Percentiles rank a stretch among this genome's conserved stretches.
These are phyloP conservation scores for Oreochromis spilurus DNA, from an alignment of 2,113 vertebrate species.

Conservation along the genomic window DNA sequence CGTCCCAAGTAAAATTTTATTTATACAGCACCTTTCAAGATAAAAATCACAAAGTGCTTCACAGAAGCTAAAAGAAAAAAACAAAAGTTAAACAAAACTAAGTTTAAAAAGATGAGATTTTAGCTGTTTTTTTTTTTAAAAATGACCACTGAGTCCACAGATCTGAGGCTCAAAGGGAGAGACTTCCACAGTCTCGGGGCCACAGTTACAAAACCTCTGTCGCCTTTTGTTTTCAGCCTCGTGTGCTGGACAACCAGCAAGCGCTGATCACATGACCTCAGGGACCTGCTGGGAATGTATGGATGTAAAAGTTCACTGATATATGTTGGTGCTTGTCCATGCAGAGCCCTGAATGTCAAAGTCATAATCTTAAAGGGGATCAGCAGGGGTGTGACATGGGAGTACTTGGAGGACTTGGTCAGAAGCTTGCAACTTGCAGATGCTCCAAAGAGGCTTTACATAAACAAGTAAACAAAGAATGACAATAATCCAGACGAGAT, in stretches of 20 bases:
- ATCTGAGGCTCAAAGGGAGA: neutral
- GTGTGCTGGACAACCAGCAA: neutral
- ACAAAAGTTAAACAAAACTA: rapidly evolving
- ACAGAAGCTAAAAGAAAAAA: neutral
- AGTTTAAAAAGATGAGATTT: neutral
- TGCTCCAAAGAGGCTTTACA: too few relatives aligned
- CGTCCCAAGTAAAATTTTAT: neutral
- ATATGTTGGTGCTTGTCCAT: rapidly evolving
- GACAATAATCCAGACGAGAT: too few relatives aligned
- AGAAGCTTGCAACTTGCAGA: too few relatives aligned
- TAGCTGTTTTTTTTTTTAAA: neutral
- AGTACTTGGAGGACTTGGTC: too few relatives aligned
- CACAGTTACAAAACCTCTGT: neutral
- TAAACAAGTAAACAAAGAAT: too few relatives aligned
- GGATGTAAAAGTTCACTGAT: neutral
- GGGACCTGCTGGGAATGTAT: neutral
- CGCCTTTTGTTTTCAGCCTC: neutral
- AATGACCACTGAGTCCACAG: neutral
- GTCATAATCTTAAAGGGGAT: too few relatives aligned
- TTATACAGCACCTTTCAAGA: rapidly evolving
- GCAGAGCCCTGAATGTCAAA: too few relatives aligned
- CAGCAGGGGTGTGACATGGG: rapidly evolving
- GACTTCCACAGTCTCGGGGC: neutral
- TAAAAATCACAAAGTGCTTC: neutral
- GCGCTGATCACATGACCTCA: neutral